phyloP scores from a whole-genome alignment of 2,888 invertebrate genomes.

The Pelosia muscerda region DNA sequence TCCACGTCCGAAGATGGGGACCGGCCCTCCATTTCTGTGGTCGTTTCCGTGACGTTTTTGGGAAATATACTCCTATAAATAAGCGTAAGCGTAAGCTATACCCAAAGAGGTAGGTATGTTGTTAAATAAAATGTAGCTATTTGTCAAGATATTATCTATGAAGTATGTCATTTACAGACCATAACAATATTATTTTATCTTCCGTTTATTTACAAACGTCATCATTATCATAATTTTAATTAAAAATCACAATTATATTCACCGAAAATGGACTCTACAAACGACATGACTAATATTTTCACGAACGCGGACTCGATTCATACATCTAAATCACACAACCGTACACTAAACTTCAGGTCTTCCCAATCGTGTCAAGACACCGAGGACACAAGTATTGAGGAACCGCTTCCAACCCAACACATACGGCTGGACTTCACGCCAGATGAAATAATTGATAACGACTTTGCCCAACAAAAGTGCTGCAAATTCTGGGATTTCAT shows the following conservation, averaged over 20 bases:
- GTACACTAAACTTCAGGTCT: background rate
- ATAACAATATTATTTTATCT: too few relatives aligned
- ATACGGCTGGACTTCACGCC: conserved; percentile 46
- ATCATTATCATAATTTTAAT: too few relatives aligned
- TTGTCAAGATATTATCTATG: background rate
- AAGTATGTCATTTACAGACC: background rate
- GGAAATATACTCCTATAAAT: too few relatives aligned
- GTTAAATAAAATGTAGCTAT: background rate
- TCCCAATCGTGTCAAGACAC: background rate
- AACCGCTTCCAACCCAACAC: background rate
- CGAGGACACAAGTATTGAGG: background rate
- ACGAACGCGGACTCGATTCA: background rate
- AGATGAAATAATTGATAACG: conserved; percentile 51
- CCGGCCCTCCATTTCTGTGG: too few relatives aligned
- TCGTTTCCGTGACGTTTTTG: too few relatives aligned
- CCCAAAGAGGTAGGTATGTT: background rate
- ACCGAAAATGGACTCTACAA: background rate
- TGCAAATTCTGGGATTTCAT: conserved; percentile 61
- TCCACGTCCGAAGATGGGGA: too few relatives aligned
- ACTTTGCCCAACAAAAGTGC: conserved; percentile 52
- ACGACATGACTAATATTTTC: background rate
- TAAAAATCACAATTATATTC: too few relatives aligned
- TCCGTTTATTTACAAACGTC: too few relatives aligned
- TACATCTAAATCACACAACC: background rate
- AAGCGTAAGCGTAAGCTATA: background rate